Evolutionary conservation across 2,888 invertebrate genomes (phyloP).

Genomic region (Eilema depressum): DNA sequence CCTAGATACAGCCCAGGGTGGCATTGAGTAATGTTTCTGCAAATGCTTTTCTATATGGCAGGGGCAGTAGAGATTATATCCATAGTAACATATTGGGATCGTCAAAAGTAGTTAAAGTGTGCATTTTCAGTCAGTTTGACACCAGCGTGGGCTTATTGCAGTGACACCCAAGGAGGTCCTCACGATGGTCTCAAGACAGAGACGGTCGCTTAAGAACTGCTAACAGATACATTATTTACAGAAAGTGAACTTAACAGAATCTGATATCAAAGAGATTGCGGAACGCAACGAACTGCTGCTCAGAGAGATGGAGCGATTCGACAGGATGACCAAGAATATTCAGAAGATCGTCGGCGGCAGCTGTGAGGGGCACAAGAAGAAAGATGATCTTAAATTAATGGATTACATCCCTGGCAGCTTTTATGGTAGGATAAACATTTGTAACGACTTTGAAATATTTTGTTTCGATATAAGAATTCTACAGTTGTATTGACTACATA

Average conservation of each 20-base stretch:
- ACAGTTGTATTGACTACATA: no score
- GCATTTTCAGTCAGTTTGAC: no score
- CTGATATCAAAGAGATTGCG: slow-evolving; percentile 85
- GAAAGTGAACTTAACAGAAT: slow-evolving; percentile 87
- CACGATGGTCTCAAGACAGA: not conserved
- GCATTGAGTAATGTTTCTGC: no score
- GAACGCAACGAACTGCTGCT: slow-evolving; percentile 87
- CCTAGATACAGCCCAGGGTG: no score
- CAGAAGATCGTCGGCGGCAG: slow-evolving; percentile 82
- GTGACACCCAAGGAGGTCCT: no score
- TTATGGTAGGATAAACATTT: slow-evolving; percentile 55
- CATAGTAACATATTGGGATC: not conserved
- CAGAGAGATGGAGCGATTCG: slow-evolving; percentile 88
- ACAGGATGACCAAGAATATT: slow-evolving; percentile 86
- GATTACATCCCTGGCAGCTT: slow-evolving; percentile 58
- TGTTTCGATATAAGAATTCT: no score
- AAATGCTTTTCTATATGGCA: no score
- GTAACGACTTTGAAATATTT: no score
- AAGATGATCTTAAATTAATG: slow-evolving; percentile 40
- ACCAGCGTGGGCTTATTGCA: no score
- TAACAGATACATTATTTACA: slow-evolving; percentile 50
- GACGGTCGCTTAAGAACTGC: not conserved
- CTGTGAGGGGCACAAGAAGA: slow-evolving; percentile 57
- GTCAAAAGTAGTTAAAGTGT: not conserved
- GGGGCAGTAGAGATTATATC: not conserved